Base-by-base conservation (phyloP, 1,140 invertebrate species). In the Bombus confusus region DNA sequence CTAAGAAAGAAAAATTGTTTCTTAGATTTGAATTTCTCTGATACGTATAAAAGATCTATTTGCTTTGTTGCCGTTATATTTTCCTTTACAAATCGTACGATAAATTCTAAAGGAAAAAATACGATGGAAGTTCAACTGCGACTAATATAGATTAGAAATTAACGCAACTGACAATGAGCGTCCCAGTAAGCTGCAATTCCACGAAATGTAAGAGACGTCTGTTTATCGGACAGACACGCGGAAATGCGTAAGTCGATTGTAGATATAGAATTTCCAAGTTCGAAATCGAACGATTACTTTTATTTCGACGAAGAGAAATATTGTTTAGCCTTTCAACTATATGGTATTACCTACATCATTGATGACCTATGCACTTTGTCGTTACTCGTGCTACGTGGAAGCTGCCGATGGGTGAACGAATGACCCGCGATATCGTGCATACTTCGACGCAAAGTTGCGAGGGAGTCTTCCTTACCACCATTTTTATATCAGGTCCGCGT, bases 371-470 rank as follows among this genome's bases (percentile, higher is more conserved):
- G 87, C 69, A 74, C 88, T 86, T 80, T 86, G 86, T 87, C 62
- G 34, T 83, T 86, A 74, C 59, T 62, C 31, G 57, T 57, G 57
- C 39, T 41, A 73, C 76, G 68, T 89, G 59, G 79, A 88, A 64
- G 69, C 25, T 75, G 76, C 71, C 72, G 75, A 77, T 88, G 79
- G 79, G 34, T 86, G 59, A 62, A 62, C 83, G 34, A 71, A 73
- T 89, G 88, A 88, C 87, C 88, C 79, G 66, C 73, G 88, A 89
- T 89, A 89, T 84, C 87, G 57, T 69, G 52, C 37, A 22, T n/a
- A 28, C 47, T 69, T 71, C 28, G 43, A 78, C 39, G 82, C 64
- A 72, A 57, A 83, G 34, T 28, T 18, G 8, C 3, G 52, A 34
- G 59, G 31, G 25, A 75, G n/a, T 76, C 47, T 64, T 59, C 69